Percentiles rank a stretch among this genome's conserved stretches.
Conservation (phyloP, 2,797 vertebrate species). For the Sebastes paucispinis region DNA sequence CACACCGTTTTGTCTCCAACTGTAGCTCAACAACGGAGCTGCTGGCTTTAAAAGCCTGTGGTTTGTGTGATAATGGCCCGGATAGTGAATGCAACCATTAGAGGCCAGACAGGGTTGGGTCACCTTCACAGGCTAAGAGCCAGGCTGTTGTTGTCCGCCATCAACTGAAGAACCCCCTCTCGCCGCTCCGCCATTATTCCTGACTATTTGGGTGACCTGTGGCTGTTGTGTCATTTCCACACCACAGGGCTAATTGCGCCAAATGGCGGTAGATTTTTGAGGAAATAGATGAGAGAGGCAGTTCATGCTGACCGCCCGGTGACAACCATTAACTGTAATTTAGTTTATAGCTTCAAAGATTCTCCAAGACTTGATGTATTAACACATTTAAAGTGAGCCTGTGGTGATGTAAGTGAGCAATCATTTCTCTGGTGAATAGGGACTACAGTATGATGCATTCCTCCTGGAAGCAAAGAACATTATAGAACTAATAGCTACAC, state of each 20-base stretch:
- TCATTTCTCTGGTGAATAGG: neutral
- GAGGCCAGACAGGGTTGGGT: constrained; percentile 45
- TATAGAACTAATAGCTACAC: neutral
- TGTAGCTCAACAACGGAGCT: neutral
- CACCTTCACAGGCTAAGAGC: constrained; percentile 62
- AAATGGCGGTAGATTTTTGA: constrained; percentile 57
- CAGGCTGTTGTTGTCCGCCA: constrained; percentile 47
- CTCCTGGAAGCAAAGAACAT: neutral
- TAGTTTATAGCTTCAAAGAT: constrained; percentile 43
- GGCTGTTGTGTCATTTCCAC: constrained; percentile 64
- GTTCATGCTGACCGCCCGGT: constrained; percentile 30
- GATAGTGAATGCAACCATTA: constrained; percentile 43
- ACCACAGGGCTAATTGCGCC: constrained; percentile 69
- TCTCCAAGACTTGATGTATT: constrained; percentile 40
- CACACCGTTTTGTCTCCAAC: neutral
- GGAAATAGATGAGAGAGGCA: constrained; percentile 29
- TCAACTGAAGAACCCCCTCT: constrained; percentile 35
- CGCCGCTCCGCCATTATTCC: constrained; percentile 49
- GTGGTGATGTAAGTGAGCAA: constrained; percentile 30
- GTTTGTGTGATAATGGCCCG: constrained; percentile 42
- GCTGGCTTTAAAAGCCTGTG: constrained; percentile 49
- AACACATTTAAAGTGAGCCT: constrained; percentile 35
- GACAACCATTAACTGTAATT: constrained; percentile 67
- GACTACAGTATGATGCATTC: constrained; percentile 4
- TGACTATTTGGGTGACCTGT: constrained; percentile 52